Evolutionary conservation across 2,888 invertebrate species (phyloP), one percentile per base, ranked within the genome.

Genomic region (Kuschelorhynchus macadamiae): DNA sequence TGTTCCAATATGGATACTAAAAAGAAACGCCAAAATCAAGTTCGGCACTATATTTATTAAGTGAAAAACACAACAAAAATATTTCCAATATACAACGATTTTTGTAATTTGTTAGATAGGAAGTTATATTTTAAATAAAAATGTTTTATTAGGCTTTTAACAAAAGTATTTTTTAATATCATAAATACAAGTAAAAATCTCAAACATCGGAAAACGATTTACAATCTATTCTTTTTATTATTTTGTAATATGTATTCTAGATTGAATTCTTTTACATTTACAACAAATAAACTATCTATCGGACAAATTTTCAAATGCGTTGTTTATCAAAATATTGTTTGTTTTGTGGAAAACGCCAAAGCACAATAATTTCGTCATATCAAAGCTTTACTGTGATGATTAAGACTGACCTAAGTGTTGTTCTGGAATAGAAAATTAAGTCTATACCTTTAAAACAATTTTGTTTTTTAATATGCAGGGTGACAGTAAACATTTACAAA

Each of bases 361-460:
- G 84, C 84, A 84, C 84, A 84, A 84, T 84, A 84, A 84, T 83
- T 83, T 84, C 82, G 83, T 84, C 85, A 85, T 85, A 85, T 85
- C 85, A 85, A 85, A 85, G 85, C 85, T 85, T 85, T 83, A 85
- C 85, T 85, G 85, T 85, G 85, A 85, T 85, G 85, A 82, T 83
- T 81, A 85, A 85, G 85, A 85, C 85, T 85, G 85, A 85, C 82
- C 83, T 83, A 83, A 83, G 67, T 84, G 83, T 83, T 83, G 82
- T 83, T 83, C 82, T 81, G 81, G 81, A 81, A 63, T 64, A 81
- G 79, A 80, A 79, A 79, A 78, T 78, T 78, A 80, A 78, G 75
- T 73, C 55, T 70, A 61, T 69, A 59, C 55, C 50, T 52, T 49
- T 52, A 56, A 49, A 61, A 67, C 39, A 47, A 46, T 46, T 55